Base-by-base conservation (phyloP, 2,113 vertebrate genomes). In the Phylloscopus trochilus region DNA sequence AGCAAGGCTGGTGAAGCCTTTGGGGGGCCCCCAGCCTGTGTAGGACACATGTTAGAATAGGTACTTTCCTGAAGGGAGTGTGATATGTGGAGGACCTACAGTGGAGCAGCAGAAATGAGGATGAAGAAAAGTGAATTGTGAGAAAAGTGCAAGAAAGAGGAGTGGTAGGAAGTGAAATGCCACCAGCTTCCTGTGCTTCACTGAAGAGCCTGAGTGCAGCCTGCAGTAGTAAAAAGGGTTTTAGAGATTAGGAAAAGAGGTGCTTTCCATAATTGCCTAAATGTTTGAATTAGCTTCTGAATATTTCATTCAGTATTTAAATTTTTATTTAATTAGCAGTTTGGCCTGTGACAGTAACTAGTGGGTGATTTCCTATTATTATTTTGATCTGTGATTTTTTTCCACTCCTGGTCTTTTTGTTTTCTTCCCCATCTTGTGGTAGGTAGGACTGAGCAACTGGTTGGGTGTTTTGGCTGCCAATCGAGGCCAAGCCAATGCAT, bases 21-120 rank as follows among this genome's bases (percentile, higher is more conserved):
- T 52, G 18, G 22, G 52, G 26, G 7, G 24, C 1, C 5, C 5
- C 10, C 2, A 17, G 35, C 4, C 10, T 28, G 11, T 31, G 15
- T 30, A 43, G 21, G 17, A 39, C 0, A 14, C 5, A 1, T 6
- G 9, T 3, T 49, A 2, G n/a, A 53, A 20, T 16, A 9, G 13
- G 10, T 7, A 7, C n/a, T 31, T n/a, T 43, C 33, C 30, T 17
- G 16, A 43, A 56, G 15, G 19, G 19, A 68, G 12, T 2, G n/a
- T n/a, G 27, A 8, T 8, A 21, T 24, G 7, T 30, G 12, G 7
- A 72, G 10, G 24, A 53, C 35, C 8, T 47, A n/a, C 7, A 33
- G 5, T 2, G 3, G 13, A 82, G 24, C 19, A 49, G 8, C 2
- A 7, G 24, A 69, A 64, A 35, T 52, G 6, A 68, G 10, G 4